Conservation (phyloP, 2,113 vertebrate genomes). For the Athene noctua region DNA sequence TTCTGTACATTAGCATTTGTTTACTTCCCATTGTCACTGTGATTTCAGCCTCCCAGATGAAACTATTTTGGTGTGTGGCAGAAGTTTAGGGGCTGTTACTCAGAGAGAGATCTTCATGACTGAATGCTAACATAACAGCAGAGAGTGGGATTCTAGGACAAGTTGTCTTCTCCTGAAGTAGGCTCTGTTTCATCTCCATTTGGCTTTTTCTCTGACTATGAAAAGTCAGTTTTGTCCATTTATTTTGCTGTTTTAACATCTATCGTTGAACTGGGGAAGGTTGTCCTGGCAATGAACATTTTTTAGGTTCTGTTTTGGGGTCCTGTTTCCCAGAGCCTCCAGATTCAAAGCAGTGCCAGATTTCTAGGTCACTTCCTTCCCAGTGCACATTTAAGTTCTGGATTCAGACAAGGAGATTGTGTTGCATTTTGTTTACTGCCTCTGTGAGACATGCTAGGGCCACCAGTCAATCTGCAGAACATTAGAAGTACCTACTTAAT, state of each 20-base stretch:
- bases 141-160: not conserved
- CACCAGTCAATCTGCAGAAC: slow-evolving; percentile 1
- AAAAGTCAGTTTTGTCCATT: not conserved
- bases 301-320: not conserved
- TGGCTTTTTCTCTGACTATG: not conserved
- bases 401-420: not conserved
- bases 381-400: not conserved
- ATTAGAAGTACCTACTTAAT: slow-evolving; percentile 18
- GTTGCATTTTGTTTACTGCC: slow-evolving; percentile 48
- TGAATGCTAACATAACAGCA: not conserved
- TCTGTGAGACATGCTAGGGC: not conserved
- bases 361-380: not conserved
- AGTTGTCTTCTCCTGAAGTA: not conserved
- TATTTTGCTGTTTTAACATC: not conserved
- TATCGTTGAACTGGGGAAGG: rapidly evolving
- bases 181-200: not conserved
- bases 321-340: not conserved
- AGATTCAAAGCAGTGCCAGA: not conserved
- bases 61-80: not conserved
- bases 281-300: not conserved
- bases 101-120: not conserved
- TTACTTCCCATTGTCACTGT: not conserved
- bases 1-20: not conserved
- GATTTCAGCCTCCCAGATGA: not conserved
- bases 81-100: not conserved